These are phyloP conservation scores for Drosophila setifemur DNA, from an alignment of 1,140 invertebrate genomes.

Conservation along the genomic window DNA sequence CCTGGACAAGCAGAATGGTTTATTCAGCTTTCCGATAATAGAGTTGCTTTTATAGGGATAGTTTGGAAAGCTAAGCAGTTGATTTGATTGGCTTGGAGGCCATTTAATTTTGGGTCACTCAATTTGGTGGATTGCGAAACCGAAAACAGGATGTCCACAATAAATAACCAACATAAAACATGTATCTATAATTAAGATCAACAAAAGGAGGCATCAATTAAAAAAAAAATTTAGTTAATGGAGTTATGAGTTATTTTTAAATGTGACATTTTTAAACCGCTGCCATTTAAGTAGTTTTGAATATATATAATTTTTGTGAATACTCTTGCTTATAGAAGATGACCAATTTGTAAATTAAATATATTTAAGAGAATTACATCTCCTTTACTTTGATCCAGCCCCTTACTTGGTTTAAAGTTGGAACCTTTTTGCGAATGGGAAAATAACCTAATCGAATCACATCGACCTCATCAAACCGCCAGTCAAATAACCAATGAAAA, in stretches of 20 bases:
- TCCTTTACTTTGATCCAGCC: neutral
- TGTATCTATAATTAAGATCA: conserved; percentile 13
- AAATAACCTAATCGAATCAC: conserved; percentile 26
- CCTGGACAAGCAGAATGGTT: conserved; percentile 10
- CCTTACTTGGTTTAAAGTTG: neutral
- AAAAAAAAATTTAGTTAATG: too few species aligned
- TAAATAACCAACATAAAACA: neutral
- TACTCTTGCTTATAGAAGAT: too few species aligned
- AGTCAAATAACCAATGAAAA: conserved; percentile 46
- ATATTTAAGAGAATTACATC: neutral
- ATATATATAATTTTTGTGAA: too few species aligned
- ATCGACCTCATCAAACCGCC: conserved; percentile 39
- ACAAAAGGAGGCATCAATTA: neutral
- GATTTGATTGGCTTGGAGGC: conserved; percentile 22
- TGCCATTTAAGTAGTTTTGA: too few species aligned
- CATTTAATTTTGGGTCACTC: conserved; percentile 4
- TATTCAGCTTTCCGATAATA: conserved; percentile 18
- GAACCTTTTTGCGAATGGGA: neutral
- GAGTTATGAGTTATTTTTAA: too few species aligned
- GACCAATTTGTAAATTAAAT: too few species aligned
- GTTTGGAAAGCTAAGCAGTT: conserved; percentile 3
- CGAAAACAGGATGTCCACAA: neutral
- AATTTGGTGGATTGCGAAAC: neutral
- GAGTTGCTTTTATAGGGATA: neutral
- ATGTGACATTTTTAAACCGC: too few species aligned